phyloP scores from a whole-genome alignment of 2,113 vertebrate species.

The Asarcornis scutulata region DNA sequence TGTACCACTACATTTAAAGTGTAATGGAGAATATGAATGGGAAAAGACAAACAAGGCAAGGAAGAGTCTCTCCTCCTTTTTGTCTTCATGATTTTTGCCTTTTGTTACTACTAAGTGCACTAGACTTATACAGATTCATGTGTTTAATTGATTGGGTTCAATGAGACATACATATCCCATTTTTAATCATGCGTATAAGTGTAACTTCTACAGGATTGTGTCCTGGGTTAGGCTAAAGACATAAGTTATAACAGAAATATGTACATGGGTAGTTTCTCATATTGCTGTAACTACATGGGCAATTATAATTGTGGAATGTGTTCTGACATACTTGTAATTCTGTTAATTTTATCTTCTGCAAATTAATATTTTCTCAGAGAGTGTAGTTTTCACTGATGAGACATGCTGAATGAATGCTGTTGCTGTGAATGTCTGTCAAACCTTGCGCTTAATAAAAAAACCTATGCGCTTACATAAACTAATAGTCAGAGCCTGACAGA shows the following conservation, averaged over 20 bases:
- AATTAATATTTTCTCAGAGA: constrained; percentile 4
- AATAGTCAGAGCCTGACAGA: not conserved
- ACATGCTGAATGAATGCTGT: not conserved
- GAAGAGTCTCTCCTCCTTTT: not conserved
- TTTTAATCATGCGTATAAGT: not conserved
- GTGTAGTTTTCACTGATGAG: not conserved
- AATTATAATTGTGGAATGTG: not conserved
- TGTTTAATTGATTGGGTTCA: not conserved
- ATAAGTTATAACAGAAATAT: not conserved
- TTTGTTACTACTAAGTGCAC: not conserved
- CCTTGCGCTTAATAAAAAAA: not conserved
- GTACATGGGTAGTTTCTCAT: not conserved
- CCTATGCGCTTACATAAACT: not conserved
- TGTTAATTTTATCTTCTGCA: not conserved
- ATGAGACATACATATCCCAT: not conserved
- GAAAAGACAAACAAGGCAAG: not conserved
- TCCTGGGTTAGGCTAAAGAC: not conserved
- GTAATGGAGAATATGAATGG: not conserved
- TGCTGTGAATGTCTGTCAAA: not conserved
- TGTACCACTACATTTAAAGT: not conserved
- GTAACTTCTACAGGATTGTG: not conserved
- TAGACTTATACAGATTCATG: not conserved
- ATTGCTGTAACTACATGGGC: not conserved
- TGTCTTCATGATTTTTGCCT: not conserved
- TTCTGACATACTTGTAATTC: not conserved